Conservation (phyloP, 1,140 invertebrate species). For the Macrostomum lignano region DNA sequence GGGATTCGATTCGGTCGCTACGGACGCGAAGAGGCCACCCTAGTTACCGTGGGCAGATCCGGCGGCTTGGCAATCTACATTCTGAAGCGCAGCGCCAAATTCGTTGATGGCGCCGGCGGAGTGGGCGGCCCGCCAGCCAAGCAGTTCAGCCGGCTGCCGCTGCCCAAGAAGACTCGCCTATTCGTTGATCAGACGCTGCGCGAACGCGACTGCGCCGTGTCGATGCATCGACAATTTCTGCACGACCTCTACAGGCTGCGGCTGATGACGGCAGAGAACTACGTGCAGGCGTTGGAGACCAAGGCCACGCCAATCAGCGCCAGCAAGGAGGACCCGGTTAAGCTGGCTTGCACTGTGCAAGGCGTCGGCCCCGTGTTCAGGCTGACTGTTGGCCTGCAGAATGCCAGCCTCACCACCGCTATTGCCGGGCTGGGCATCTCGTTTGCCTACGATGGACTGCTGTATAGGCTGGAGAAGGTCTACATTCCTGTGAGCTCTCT, state of each 20-base stretch:
- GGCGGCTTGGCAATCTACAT: constrained; percentile 62
- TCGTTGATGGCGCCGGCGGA: constrained; percentile 32
- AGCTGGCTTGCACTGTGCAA: constrained; percentile 46
- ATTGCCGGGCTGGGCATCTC: constrained; percentile 38
- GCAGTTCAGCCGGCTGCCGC: constrained; percentile 24
- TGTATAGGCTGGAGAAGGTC: constrained; percentile 36
- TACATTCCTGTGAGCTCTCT: constrained; percentile 34
- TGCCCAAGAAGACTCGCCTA: constrained; percentile 76
- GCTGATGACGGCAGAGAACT: constrained; percentile 41
- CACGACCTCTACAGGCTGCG: constrained; percentile 49
- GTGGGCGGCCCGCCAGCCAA: constrained; percentile 18
- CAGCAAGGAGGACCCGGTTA: constrained; percentile 37
- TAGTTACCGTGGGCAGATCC: constrained; percentile 45
- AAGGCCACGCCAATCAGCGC: constrained; percentile 31
- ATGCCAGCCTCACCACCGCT: constrained; percentile 33
- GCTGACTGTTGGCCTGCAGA: constrained; percentile 44
- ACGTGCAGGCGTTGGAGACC: constrained; percentile 40
- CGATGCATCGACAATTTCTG: constrained; percentile 58
- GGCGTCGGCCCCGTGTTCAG: constrained; percentile 52
- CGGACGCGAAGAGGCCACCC: constrained; percentile 66
- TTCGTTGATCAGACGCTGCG: constrained; percentile 73
- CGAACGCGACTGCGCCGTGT: constrained; percentile 44
- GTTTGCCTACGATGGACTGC: constrained; percentile 40
- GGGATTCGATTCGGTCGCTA: constrained; percentile 58
- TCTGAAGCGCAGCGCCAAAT: constrained; percentile 58